phyloP scores from a whole-genome alignment of 2,888 invertebrate species.

The Callyntrura sp. region DNA sequence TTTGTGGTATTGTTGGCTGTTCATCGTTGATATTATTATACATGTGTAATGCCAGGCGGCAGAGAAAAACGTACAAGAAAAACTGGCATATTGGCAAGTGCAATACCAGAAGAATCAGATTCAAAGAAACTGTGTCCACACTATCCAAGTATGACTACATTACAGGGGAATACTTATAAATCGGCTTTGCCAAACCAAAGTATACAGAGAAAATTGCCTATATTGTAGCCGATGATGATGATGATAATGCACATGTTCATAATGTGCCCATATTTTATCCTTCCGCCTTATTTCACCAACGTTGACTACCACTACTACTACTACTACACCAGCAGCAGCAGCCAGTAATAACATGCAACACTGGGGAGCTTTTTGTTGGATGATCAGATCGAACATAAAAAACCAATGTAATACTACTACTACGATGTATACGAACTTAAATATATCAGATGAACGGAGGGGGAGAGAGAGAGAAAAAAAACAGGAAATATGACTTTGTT shows the following conservation, averaged over 20 bases:
- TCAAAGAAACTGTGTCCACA: neutral
- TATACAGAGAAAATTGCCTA: neutral
- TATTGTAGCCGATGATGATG: neutral
- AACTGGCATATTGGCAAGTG: slow-evolving; percentile 36
- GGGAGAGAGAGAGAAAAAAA: too few species aligned
- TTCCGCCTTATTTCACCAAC: slow-evolving; percentile 66
- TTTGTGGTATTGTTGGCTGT: neutral
- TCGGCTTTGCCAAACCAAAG: slow-evolving; percentile 1
- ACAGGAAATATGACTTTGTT: slow-evolving; percentile 51
- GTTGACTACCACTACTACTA: neutral
- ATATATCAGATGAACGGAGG: slow-evolving; percentile 28
- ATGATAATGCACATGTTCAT: slow-evolving; percentile 38
- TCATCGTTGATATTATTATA: neutral
- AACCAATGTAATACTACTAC: slow-evolving; percentile 21
- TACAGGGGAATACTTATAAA: slow-evolving; percentile 5
- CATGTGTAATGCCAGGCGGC: neutral
- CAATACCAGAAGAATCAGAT: slow-evolving; percentile 43
- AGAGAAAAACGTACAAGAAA: neutral
- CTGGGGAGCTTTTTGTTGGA: neutral
- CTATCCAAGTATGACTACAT: neutral
- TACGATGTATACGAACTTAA: neutral
- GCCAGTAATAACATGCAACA: neutral
- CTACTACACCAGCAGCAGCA: slow-evolving; percentile 30
- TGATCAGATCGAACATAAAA: slow-evolving; percentile 58
- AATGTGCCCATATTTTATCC: slow-evolving; percentile 59